Evolutionary conservation across 1,140 invertebrate genomes (phyloP), one percentile per base, ranked within the genome.

Genomic region (Trichomalopsis sarcophagae): DNA sequence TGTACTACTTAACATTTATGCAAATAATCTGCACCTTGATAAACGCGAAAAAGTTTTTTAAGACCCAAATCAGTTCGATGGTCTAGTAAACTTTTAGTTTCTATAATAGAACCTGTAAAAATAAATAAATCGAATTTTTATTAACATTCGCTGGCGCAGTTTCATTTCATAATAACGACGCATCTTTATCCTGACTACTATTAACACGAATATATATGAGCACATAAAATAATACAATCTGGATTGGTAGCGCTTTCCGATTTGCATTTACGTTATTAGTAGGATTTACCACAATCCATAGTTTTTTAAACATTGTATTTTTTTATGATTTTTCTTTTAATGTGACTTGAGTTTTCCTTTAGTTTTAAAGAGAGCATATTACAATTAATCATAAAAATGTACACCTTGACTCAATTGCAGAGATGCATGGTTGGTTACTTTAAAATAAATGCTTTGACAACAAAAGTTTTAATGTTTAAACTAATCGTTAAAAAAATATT

Each of bases 1-100:
- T 89, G 87, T 90, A 90, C 89, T 89, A 89, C 81, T 90, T 88
- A 88, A 87, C 7, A 69, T 68, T 82, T 79, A 62, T 69, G 74
- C 62, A 76, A 81, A 50, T 79, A 33, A 73, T 74, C 79, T 82
- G 81, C 80, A 86, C 66, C 30, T 47, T 69, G 17, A 30, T 13
- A 23, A 81, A 76, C 21, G n/a, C 66, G n/a, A 7, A 66, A 77
- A 74, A 79, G 44, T 69, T 74, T 71, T 62, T 75, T 74, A 62
- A 73, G 66, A 74, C 47, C 30, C 68, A 73, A 81, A 74, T 81
- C 76, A 81, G 50, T 81, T 81, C 36, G 27, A 50, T 68, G 71
- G 17, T 21, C 71, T 17, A 76, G 21, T 17, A 75, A 75, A 76
- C 74, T 62, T 74, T 84, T 68, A 66, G 55, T 50, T 80, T 66